A percentile compares a stretch with the other conserved stretches of the same genome.
These are phyloP conservation scores for Rafetus swinhoei DNA, from an alignment of 2,113 vertebrate species.

Conservation along the genomic window DNA sequence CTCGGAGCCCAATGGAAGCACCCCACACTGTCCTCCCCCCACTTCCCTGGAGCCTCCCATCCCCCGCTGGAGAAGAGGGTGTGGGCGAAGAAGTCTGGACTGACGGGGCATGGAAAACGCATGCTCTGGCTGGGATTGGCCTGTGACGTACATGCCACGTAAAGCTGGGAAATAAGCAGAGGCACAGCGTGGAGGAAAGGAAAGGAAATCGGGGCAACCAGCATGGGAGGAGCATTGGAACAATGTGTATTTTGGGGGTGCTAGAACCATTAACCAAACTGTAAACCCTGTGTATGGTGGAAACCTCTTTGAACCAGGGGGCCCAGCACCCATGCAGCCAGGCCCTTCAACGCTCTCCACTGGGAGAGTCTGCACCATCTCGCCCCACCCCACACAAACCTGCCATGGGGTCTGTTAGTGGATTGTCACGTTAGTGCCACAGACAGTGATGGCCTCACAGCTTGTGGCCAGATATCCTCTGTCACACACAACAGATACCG, in stretches of 20 bases:
- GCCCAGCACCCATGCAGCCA: not conserved
- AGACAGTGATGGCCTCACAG: not conserved
- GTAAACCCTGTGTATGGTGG: no score
- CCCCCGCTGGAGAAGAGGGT: not conserved
- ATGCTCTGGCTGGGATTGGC: not conserved
- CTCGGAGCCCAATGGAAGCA: not conserved
- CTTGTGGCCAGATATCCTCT: not conserved
- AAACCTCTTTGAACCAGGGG: no score
- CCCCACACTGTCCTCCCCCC: not conserved
- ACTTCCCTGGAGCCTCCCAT: not conserved
- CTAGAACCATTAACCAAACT: no score
- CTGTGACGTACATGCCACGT: not conserved
- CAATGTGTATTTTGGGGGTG: no score
- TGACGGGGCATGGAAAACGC: not conserved
- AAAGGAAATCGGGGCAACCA: not conserved
- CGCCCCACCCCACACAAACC: no score
- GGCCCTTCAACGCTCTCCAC: not conserved
- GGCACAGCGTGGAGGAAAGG: not conserved
- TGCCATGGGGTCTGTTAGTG: not conserved
- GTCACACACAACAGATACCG: not conserved
- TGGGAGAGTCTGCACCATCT: not conserved
- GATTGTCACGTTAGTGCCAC: not conserved
- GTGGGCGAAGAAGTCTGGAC: not conserved
- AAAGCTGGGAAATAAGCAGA: not conserved
- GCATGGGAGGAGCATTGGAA: no score